Evolutionary conservation across 2,113 vertebrate genomes (phyloP).

Genomic region (Oreochromis tanganicae): DNA sequence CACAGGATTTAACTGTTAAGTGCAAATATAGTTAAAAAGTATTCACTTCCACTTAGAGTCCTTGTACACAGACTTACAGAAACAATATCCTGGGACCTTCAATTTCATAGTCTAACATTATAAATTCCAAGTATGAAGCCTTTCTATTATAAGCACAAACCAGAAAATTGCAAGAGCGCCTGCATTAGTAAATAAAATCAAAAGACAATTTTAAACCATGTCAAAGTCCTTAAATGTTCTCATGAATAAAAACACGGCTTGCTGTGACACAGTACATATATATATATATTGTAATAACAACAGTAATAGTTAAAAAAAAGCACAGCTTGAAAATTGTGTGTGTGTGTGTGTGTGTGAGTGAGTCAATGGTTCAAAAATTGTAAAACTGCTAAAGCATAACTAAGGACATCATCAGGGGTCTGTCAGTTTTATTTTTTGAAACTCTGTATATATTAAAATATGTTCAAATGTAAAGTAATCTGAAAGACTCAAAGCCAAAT

Average conservation of each 20-base stretch:
- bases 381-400: neutral
- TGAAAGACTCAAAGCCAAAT: neutral
- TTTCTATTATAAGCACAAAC: neutral
- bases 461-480: neutral
- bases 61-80: neutral
- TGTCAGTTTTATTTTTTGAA: neutral
- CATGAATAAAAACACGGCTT: neutral
- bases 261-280: neutral
- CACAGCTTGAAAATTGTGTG: neutral
- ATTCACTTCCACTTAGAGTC: neutral
- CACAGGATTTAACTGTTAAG: neutral
- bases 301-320: neutral
- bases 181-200: neutral
- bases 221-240: neutral
- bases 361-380: neutral
- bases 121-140: neutral
- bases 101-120: neutral
- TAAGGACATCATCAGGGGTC: neutral
- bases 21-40: neutral
- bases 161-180: conserved; percentile 11
- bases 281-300: neutral
- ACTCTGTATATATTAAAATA: neutral
- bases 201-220: neutral
- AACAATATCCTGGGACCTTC: neutral
- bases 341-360: neutral